A percentile compares a stretch with the other conserved stretches of the same genome.
Evolutionary conservation across 37 sponge, comb jelly and placozoan species (phyloP).

Genomic region (Lycopodina hypogea): DNA sequence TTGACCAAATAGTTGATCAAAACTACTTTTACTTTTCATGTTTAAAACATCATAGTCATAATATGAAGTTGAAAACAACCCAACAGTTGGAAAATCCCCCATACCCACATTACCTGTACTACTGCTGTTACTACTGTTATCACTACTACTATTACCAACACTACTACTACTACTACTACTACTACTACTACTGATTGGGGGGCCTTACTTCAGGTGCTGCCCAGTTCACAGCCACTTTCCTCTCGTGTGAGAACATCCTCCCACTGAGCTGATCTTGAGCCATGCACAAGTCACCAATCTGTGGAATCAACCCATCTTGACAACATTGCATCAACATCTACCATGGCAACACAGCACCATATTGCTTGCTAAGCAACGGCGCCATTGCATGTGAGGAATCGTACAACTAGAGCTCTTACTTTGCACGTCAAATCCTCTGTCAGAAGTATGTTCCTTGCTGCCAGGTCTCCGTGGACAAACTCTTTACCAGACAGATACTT

Average conservation of each 20-base stretch:
- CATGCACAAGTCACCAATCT: constrained; percentile 85
- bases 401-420: constrained; percentile 16
- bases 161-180: too few species aligned
- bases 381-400: too few species aligned
- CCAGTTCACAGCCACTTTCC: constrained; percentile 63
- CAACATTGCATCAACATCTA: background rate
- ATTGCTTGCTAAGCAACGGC: background rate
- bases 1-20: too few species aligned
- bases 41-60: too few species aligned
- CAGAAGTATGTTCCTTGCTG: constrained; percentile 66
- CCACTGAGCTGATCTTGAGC: constrained; percentile 63
- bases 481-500: constrained; percentile 52
- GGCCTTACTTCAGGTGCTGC: constrained; percentile 66
- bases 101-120: too few species aligned
- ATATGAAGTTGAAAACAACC: too few species aligned
- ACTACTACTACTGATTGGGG: too few species aligned
- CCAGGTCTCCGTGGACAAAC: constrained; percentile 72
- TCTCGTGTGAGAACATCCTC: constrained; percentile 45
- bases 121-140: too few species aligned
- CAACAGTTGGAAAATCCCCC: too few species aligned
- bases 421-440: constrained; percentile 59
- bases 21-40: too few species aligned
- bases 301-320: background rate
- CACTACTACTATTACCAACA: too few species aligned
- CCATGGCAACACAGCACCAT: background rate